Evolutionary conservation across 2,888 invertebrate species (phyloP), one percentile per base, ranked within the genome.

Genomic region (Bombyx huttoni): DNA sequence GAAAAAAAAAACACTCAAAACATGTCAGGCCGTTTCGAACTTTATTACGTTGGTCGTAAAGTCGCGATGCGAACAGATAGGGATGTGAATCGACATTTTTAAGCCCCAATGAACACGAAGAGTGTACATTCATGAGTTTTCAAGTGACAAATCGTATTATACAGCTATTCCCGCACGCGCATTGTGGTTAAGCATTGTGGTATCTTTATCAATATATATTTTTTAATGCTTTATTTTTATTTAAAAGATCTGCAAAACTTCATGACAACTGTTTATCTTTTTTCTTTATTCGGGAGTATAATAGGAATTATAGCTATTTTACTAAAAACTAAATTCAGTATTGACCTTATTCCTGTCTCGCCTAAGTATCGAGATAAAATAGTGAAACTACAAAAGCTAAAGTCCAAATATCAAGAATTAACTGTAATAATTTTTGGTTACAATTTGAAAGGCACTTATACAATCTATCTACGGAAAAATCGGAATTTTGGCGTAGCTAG

Each of bases 111-210:
- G 40, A 40, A 47, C 46, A 46, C 35, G 52, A 46, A 51, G 48
- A 54, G 48, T 52, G 49, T 48, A 49, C 53, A 60, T 59, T 60
- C 52, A 51, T 46, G 58, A 48, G 54, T 49, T 46, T 52, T 54
- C 57, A 60, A 52, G 59, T 58, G 61, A 52, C 56, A 62, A 64
- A 64, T 63, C 59, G 53, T 56, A 63, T 64, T 61, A 64, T 59
- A 53, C 60, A 59, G 58, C 58, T 61, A 60, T 57, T 60, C 60
- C 58, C 58, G 53, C 52, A 34, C 40, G 13, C n/a, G 34, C 48
- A 50, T 46, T 49, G 46, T 46, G 14, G 47, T 10, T 40, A 0
- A 40, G 12, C 8, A 40, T 40, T 40, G 40, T 12, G 40, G 40
- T 40, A 7, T 40, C 40, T 40, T 1, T 40, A 3, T 10, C 3